Evolutionary conservation across 2,888 invertebrate genomes (phyloP).

Genomic region (Adelphocoris suturalis): DNA sequence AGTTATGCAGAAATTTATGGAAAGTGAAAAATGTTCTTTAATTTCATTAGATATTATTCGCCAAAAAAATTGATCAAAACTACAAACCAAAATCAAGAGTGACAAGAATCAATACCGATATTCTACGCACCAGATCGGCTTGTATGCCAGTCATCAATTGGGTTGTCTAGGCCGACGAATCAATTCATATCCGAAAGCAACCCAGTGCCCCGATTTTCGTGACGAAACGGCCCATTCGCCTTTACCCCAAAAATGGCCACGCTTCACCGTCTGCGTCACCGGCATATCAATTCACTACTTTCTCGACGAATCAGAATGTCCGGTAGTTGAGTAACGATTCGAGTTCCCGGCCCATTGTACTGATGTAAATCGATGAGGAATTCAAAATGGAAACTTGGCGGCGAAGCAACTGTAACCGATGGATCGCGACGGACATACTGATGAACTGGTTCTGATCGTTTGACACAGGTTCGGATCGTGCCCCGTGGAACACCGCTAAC

Average conservation of each 20-base stretch:
- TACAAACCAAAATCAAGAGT: too few relatives aligned
- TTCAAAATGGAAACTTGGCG: neutral
- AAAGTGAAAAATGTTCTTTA: too few relatives aligned
- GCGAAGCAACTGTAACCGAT: neutral
- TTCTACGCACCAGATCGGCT: neutral
- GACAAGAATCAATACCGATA: too few relatives aligned
- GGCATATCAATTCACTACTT: conserved; percentile 58
- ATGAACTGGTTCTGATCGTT: neutral
- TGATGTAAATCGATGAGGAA: conserved; percentile 45
- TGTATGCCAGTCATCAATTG: conserved; percentile 2
- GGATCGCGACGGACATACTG: neutral
- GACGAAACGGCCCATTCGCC: neutral
- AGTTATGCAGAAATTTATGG: too few relatives aligned
- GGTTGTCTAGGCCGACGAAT: conserved; percentile 3
- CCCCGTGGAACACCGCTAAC: conserved; percentile 8
- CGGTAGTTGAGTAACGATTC: conserved; percentile 27
- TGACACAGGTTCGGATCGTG: conserved; percentile 1
- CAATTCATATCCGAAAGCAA: conserved; percentile 33
- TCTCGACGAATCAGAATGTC: neutral
- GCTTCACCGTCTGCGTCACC: neutral
- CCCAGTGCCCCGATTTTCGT: conserved; percentile 36
- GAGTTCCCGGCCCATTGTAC: conserved; percentile 17
- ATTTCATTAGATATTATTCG: too few relatives aligned
- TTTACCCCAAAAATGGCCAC: conserved; percentile 43
- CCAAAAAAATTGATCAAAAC: too few relatives aligned